A percentile compares a stretch with the other conserved stretches of the same genome.
phyloP scores from a whole-genome alignment of 2,888 invertebrate genomes.

The Pandemis heparana region DNA sequence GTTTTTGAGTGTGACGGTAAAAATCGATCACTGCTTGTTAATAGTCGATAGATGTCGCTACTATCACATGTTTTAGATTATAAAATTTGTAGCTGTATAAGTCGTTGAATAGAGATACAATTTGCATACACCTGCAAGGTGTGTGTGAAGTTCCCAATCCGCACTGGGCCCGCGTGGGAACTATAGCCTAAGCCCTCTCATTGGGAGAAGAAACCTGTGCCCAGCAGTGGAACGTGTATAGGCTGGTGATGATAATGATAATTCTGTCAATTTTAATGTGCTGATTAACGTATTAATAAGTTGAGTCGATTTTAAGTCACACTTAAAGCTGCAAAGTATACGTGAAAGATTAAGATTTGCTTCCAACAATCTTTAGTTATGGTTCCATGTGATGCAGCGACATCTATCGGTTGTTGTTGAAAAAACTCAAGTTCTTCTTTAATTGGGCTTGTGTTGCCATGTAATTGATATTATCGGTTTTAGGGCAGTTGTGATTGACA shows the following conservation, averaged over 20 bases:
- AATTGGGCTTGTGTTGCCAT: slow-evolving; percentile 48
- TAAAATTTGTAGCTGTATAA: not conserved
- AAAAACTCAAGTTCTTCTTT: slow-evolving; percentile 47
- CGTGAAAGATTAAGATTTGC: not conserved
- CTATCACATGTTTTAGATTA: not conserved
- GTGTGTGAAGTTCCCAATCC: too few relatives aligned
- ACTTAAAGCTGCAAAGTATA: too few relatives aligned
- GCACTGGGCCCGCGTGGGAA: too few relatives aligned
- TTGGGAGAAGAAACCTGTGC: too few relatives aligned
- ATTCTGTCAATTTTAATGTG: too few relatives aligned
- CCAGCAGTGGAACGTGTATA: too few relatives aligned
- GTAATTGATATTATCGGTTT: slow-evolving; percentile 40
- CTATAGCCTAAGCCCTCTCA: too few relatives aligned
- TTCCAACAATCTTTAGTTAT: not conserved
- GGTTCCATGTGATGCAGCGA: not conserved
- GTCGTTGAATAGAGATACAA: too few relatives aligned
- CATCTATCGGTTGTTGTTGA: slow-evolving; percentile 44
- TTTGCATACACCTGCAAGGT: too few relatives aligned
- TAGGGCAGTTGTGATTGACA: slow-evolving; percentile 40
- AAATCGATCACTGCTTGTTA: not conserved
- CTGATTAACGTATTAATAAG: too few relatives aligned
- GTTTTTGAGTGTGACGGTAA: not conserved
- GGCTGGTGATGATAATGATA: too few relatives aligned
- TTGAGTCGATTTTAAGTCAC: too few relatives aligned
- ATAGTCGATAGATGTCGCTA: not conserved